Evolutionary conservation across 2,888 invertebrate species (phyloP).

Genomic region (Caenorhabditis parvicauda): DNA sequence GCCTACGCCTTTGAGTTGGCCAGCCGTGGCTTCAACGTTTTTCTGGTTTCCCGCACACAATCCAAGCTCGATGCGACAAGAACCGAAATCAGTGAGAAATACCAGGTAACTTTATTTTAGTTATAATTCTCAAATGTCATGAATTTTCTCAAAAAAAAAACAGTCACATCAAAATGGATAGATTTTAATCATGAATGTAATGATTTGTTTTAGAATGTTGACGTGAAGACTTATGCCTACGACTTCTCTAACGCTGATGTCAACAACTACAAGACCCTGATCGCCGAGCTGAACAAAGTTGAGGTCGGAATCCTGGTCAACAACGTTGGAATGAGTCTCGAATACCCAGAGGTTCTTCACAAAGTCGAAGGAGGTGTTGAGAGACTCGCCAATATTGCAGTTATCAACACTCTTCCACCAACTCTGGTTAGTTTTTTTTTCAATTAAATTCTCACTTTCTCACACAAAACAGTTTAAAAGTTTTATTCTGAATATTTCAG

Average conservation of each 20-base stretch:
- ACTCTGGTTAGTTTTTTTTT: slow-evolving; percentile 67
- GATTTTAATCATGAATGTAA: background rate
- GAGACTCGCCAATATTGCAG: slow-evolving; percentile 68
- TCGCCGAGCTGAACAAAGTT: slow-evolving; percentile 46
- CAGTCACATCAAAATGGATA: background rate
- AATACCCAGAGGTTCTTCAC: slow-evolving; percentile 73
- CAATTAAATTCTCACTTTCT: background rate
- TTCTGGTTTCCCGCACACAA: slow-evolving; percentile 56
- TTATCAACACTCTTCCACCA: slow-evolving; percentile 78
- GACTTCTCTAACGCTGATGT: slow-evolving; percentile 48
- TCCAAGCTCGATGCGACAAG: slow-evolving; percentile 55
- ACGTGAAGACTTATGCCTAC: slow-evolving; percentile 52
- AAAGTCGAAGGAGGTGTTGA: slow-evolving; percentile 51
- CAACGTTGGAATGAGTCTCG: slow-evolving; percentile 85
- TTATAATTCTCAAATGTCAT: background rate
- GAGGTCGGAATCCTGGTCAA: slow-evolving; percentile 70
- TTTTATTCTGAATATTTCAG: slow-evolving; percentile 44
- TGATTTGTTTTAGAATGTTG: slow-evolving; percentile 17
- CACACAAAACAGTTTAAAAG: background rate
- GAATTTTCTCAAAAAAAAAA: background rate
- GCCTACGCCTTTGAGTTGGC: slow-evolving; percentile 61
- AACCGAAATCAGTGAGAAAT: slow-evolving; percentile 49
- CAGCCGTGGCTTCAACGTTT: slow-evolving; percentile 53
- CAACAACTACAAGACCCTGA: slow-evolving; percentile 47
- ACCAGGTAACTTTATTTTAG: slow-evolving; percentile 6